Evolutionary conservation across 2,888 invertebrate species (phyloP).

Genomic region (Philereme vetulata): DNA sequence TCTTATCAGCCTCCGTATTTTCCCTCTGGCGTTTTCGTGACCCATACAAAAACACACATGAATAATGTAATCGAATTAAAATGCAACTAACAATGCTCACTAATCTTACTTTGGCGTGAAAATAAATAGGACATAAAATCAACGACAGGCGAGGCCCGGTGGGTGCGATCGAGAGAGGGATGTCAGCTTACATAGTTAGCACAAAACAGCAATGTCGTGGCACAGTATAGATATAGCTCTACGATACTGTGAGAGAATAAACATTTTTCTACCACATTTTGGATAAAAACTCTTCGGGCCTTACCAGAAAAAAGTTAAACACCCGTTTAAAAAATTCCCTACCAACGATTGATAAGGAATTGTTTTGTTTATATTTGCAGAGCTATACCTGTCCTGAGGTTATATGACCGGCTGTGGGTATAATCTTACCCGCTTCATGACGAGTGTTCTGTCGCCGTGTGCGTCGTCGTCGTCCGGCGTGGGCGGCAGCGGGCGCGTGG

Average conservation of each 20-base stretch:
- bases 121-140: slow-evolving; percentile 31
- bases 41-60: slow-evolving; percentile 76
- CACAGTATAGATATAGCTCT: slow-evolving; percentile 10
- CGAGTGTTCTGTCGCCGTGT: slow-evolving; percentile 93
- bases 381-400: slow-evolving; percentile 5
- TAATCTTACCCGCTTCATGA: slow-evolving; percentile 94
- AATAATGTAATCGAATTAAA: slow-evolving; percentile 58
- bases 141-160: slow-evolving; percentile 28
- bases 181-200: slow-evolving; percentile 38
- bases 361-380: neutral
- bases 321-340: too few relatives aligned
- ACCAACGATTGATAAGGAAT: too few relatives aligned
- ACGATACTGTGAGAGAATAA: neutral
- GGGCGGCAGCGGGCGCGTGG: slow-evolving; percentile 96
- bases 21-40: slow-evolving; percentile 74
- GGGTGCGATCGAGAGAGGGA: slow-evolving; percentile 28
- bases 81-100: slow-evolving; percentile 63
- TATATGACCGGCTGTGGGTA: neutral
- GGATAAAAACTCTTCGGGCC: too few relatives aligned
- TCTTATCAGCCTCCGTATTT: slow-evolving; percentile 67
- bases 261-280: too few relatives aligned
- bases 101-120: slow-evolving; percentile 81
- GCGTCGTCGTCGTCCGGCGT: slow-evolving; percentile 96
- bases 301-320: too few relatives aligned
- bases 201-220: slow-evolving; percentile 31